Evolutionary conservation across 2,113 vertebrate genomes (phyloP).

Genomic region (Jacana jacana): DNA sequence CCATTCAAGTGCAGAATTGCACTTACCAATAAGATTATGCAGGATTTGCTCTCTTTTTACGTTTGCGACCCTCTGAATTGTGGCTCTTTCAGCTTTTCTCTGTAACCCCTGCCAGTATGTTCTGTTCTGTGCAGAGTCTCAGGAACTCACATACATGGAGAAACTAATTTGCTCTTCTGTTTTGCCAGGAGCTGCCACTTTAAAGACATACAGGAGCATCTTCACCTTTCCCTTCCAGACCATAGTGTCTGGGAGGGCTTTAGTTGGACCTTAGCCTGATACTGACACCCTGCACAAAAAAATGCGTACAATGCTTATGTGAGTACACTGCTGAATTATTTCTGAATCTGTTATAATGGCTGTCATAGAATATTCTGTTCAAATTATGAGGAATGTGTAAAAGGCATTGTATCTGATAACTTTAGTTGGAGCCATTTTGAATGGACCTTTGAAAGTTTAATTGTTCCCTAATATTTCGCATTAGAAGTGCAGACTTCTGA

Average conservation of each 20-base stretch:
- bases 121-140: neutral
- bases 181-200: neutral
- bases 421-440: neutral
- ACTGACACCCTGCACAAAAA: neutral
- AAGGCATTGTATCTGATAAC: neutral
- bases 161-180: neutral
- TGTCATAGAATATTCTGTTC: neutral
- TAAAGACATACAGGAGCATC: neutral
- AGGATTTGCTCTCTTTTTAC: neutral
- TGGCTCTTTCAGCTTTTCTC: neutral
- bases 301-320: neutral
- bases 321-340: neutral
- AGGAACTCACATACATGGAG: rapidly evolving
- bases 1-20: neutral
- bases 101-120: neutral
- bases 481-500: neutral
- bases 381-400: neutral
- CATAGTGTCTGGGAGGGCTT: neutral
- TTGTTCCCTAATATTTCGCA: neutral
- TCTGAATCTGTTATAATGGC: neutral
- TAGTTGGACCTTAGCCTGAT: neutral
- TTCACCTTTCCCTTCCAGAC: neutral
- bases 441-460: neutral
- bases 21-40: neutral
- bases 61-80: neutral